Percentiles rank a stretch among this genome's conserved stretches.
Conservation (phyloP, 2,113 vertebrate species). For the Corvus hawaiiensis region DNA sequence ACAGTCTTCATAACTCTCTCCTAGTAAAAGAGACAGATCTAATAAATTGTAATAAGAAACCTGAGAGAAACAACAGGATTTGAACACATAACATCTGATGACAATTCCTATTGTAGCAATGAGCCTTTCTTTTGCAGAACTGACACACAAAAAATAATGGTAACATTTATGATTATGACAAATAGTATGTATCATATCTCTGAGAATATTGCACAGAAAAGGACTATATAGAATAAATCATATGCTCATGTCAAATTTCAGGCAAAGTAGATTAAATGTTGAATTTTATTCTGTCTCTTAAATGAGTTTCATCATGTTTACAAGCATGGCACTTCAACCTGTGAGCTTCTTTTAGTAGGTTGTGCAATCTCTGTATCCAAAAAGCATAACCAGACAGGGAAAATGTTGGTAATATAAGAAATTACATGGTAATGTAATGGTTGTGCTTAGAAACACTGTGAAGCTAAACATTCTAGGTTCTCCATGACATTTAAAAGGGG, state of each 20-base stretch:
- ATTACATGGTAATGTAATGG: not conserved
- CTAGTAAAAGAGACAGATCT: not conserved
- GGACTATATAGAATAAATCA: not conserved
- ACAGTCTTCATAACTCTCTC: not conserved
- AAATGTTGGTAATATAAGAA: not conserved
- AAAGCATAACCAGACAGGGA: not conserved
- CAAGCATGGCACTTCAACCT: not conserved
- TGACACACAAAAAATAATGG: not conserved
- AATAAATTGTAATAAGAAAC: not conserved
- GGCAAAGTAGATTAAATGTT: not conserved
- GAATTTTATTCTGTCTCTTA: not conserved
- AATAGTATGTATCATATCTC: not conserved
- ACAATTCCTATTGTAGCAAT: not conserved
- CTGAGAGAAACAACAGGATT: not conserved
- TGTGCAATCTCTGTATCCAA: not conserved
- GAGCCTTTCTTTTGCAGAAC: not conserved
- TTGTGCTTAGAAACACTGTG: not conserved
- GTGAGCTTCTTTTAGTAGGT: not conserved
- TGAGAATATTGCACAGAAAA: not conserved
- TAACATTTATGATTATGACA: conserved; percentile 7
- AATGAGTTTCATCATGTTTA: not conserved
- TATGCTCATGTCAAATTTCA: not conserved
- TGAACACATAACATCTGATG: conserved; percentile 1
- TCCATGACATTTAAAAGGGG: not conserved
- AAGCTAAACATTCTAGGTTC: not conserved